These are phyloP conservation scores for Gymnocypris eckloni DNA, from an alignment of 2,797 vertebrate species.

Conservation along the genomic window DNA sequence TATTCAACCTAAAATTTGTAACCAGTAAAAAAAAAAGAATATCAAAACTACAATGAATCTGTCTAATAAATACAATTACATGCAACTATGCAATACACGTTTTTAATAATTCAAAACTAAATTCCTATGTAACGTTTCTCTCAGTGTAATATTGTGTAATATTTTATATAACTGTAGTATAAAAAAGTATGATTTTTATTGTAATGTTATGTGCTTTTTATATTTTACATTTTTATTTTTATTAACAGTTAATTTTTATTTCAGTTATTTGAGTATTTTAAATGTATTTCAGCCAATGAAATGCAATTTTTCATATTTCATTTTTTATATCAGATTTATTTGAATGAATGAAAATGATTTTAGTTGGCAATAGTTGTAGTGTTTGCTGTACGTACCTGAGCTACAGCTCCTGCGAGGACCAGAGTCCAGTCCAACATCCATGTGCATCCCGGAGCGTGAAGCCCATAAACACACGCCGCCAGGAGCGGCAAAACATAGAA, in stretches of 20 bases:
- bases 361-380: not conserved
- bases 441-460: slow-evolving; percentile 84
- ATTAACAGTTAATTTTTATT: not conserved
- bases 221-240: not conserved
- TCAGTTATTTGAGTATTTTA: not conserved
- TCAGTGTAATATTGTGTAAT: not conserved
- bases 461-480: slow-evolving; percentile 77
- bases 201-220: not conserved
- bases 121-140: not conserved
- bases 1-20: not conserved
- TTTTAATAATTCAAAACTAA: not conserved
- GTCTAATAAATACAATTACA: not conserved
- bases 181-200: not conserved
- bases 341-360: not conserved
- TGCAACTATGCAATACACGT: not conserved
- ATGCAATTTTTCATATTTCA: not conserved
- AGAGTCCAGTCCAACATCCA: slow-evolving; percentile 94
- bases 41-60: not conserved
- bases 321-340: not conserved
- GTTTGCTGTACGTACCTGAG: slow-evolving; percentile 81
- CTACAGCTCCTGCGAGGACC: slow-evolving; percentile 86
- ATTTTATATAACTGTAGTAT: not conserved
- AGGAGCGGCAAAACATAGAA: slow-evolving; percentile 89
- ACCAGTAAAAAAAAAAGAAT: not conserved
- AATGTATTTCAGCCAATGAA: not conserved